phyloP scores from a whole-genome alignment of 2,888 invertebrate genomes.

The Ditylenchus weischeri region DNA sequence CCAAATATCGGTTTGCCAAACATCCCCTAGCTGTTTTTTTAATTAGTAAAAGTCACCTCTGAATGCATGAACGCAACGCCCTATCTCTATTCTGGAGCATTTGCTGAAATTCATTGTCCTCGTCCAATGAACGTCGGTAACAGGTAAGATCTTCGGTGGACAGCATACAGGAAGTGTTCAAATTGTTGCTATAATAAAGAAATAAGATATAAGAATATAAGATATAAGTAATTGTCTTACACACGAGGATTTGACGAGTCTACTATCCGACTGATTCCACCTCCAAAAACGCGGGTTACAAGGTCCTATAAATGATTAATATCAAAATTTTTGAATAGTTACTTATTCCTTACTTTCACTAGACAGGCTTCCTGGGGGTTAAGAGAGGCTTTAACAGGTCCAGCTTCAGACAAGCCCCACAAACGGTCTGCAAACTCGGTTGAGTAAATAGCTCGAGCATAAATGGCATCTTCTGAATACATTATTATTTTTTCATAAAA shows the following conservation, averaged over 20 bases:
- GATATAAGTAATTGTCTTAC: conserved; percentile 20
- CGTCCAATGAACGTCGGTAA: conserved; percentile 42
- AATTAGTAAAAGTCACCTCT: conserved; percentile 31
- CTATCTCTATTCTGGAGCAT: conserved; percentile 45
- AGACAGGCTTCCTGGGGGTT: conserved; percentile 44
- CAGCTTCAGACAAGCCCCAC: conserved; percentile 47
- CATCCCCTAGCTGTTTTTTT: neutral
- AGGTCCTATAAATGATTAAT: conserved; percentile 28
- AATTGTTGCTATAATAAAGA: conserved; percentile 42
- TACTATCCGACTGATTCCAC: conserved; percentile 45
- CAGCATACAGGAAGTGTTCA: conserved; percentile 44
- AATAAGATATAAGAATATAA: neutral
- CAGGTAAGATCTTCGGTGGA: conserved; percentile 48
- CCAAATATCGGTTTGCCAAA: too few species aligned
- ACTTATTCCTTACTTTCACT: conserved; percentile 22
- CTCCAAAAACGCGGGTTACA: conserved; percentile 46
- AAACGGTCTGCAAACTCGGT: conserved; percentile 50
- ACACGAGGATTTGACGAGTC: conserved; percentile 37
- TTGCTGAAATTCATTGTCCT: conserved; percentile 43
- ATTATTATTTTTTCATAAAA: neutral
- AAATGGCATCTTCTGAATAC: conserved; percentile 45
- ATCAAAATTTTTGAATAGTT: neutral
- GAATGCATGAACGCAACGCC: conserved; percentile 45
- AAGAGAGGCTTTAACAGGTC: conserved; percentile 32
- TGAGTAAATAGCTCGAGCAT: conserved; percentile 45